Conservation (phyloP, 2,888 invertebrate species). For the Drosophila buzzatii region DNA sequence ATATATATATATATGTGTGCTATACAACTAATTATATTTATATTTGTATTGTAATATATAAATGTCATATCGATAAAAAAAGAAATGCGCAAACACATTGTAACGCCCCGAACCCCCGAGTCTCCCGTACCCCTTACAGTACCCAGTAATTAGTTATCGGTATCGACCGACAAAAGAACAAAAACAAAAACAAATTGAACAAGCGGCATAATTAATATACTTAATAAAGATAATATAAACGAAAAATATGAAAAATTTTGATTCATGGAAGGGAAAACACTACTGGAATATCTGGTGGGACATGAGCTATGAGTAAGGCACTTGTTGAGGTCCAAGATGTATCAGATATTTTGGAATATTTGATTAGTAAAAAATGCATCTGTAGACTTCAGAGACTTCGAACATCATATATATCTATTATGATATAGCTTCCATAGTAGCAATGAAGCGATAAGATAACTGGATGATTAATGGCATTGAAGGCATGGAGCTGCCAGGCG, state of each 20-base stretch:
- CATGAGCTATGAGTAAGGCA: background rate
- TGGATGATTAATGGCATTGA: no score
- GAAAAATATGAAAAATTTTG: background rate
- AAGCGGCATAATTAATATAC: conserved; percentile 48
- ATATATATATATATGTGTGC: conserved; percentile 16
- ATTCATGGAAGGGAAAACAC: background rate
- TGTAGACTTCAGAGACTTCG: no score
- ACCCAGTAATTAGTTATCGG: conserved; percentile 28
- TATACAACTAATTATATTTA: conserved; percentile 52
- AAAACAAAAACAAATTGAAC: background rate
- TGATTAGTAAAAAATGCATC: no score
- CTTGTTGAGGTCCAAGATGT: no score
- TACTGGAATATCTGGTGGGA: background rate
- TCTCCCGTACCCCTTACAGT: conserved; percentile 1
- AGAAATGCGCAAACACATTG: conserved; percentile 10
- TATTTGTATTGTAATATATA: conserved; percentile 50
- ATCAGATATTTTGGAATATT: no score
- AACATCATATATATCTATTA: no score
- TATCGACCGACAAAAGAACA: conserved; percentile 14
- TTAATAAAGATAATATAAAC: conserved; percentile 47
- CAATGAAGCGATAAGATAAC: no score
- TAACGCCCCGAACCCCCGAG: background rate
- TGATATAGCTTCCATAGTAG: no score
- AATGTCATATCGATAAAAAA: conserved; percentile 46
- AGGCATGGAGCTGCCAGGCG: no score